Percentiles rank a stretch among this genome's conserved stretches.
Evolutionary conservation across 2,113 vertebrate genomes (phyloP).

Genomic region (Chascanopsetta lugubris): DNA sequence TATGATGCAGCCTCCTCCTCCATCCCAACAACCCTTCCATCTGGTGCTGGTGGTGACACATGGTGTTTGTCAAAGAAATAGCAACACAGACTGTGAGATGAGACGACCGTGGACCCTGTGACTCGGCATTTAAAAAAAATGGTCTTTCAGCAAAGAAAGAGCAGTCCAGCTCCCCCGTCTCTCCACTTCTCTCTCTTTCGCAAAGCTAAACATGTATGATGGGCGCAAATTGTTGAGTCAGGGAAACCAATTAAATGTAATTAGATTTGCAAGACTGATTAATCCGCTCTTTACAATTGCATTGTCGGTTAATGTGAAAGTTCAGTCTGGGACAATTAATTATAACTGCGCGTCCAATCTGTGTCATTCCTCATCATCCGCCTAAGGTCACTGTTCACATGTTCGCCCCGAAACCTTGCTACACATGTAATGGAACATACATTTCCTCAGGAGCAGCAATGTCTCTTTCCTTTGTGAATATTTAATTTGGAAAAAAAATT

Average conservation of each 20-base stretch:
- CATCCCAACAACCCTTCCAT: no score
- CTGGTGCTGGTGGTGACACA: constrained; percentile 62
- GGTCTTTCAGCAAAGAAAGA: constrained; percentile 18
- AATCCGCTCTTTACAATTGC: constrained; percentile 20
- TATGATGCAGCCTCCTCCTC: constrained; percentile 26
- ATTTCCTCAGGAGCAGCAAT: constrained; percentile 45
- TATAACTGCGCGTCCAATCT: constrained; percentile 42
- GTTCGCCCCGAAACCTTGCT: constrained; percentile 33
- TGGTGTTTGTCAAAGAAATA: constrained; percentile 62
- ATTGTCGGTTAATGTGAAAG: constrained; percentile 17
- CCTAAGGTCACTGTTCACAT: constrained; percentile 25
- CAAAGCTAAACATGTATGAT: constrained; percentile 50
- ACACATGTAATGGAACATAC: not conserved
- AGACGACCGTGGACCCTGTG: constrained; percentile 32
- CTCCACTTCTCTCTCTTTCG: constrained; percentile 14
- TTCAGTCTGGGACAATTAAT: constrained; percentile 13
- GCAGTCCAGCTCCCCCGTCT: constrained; percentile 17
- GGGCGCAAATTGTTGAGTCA: constrained; percentile 30
- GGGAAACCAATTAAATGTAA: constrained; percentile 37
- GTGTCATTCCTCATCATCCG: constrained; percentile 23
- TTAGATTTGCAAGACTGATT: constrained; percentile 28
- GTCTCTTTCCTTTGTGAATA: constrained; percentile 57
- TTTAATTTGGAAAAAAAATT: constrained; percentile 56
- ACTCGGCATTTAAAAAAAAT: constrained; percentile 19
- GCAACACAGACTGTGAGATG: constrained; percentile 5